Evolutionary conservation across 2,113 vertebrate genomes (phyloP), one percentile per base, ranked within the genome.

Genomic region (Spilogale gracilis): DNA sequence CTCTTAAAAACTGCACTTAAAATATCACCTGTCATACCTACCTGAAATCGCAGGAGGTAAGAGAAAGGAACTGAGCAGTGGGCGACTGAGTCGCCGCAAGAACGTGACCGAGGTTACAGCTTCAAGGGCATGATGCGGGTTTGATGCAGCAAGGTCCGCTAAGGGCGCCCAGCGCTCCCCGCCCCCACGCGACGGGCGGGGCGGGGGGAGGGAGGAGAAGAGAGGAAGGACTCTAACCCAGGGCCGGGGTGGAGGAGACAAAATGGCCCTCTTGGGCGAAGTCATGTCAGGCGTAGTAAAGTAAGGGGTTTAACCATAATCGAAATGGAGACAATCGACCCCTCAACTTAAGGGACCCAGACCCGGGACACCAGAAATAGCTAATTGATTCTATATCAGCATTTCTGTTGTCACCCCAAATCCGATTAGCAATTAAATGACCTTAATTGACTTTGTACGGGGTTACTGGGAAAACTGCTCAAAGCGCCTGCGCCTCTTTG

Each of bases 101-200:
- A 97, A 96, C 84, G 97, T 97, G 97, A 97, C 84, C 84, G 90
- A 98, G 98, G 97, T 98, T 97, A 98, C 91, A 94, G 97, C 97
- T 97, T 98, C 98, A 98, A 98, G 98, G 98, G 95, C 98, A 98
- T 95, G 96, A 96, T 98, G 96, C 96, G 96, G 98, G 87, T 94
- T 97, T 96, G 95, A 97, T 97, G 98, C 97, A 97, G 97, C 95
- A 98, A 98, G 96, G 97, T 96, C 96, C 52, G 84, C 95, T 96
- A 92, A 97, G 98, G 96, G 97, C 96, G 93, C 94, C 91, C 65
- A 69, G 82, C 1, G 65, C 92, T 97, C 97, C 96, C 98, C 96
- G 71, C 97, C 97, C 97, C 96, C 97, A 97, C 27, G 80, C 97
- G 94, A 97, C 89, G 91, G 96, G 96, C 80, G 78, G 96, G 93